Percentiles rank a stretch among this genome's conserved stretches.
Conservation (phyloP, 92 coral and sea anemone genomes). For the Palythoa grandis region DNA sequence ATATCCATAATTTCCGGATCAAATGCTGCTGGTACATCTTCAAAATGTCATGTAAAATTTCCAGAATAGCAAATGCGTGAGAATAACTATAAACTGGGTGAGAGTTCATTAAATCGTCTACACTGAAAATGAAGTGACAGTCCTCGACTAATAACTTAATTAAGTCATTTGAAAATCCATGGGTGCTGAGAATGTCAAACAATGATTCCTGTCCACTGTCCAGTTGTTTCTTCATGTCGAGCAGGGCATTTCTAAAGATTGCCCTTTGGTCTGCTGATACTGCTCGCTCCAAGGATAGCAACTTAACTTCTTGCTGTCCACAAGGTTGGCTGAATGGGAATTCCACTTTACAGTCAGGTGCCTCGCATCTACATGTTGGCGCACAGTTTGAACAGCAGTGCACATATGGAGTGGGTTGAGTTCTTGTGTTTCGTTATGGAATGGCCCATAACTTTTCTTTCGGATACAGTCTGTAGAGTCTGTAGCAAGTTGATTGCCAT, state of each 20-base stretch:
- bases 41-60: neutral
- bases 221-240: neutral
- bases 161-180: neutral
- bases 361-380: constrained; percentile 1
- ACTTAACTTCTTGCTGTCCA: constrained; percentile 11
- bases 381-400: constrained; percentile 42
- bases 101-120: neutral
- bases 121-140: neutral
- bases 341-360: constrained; percentile 17
- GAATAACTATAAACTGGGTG: neutral
- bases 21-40: neutral
- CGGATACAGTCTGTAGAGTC: neutral
- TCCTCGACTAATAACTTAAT: neutral
- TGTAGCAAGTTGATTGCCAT: constrained; percentile 29
- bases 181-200: neutral
- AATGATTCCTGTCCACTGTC: neutral
- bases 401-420: constrained; percentile 13
- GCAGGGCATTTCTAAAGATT: neutral
- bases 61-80: neutral
- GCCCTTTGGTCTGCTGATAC: neutral
- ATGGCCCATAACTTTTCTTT: neutral
- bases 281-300: neutral
- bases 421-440: constrained; percentile 11
- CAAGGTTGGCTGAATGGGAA: constrained; percentile 28
- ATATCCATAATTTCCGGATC: neutral